Conservation (phyloP, 2,797 vertebrate species). For the Ambastaia sidthimunki region DNA sequence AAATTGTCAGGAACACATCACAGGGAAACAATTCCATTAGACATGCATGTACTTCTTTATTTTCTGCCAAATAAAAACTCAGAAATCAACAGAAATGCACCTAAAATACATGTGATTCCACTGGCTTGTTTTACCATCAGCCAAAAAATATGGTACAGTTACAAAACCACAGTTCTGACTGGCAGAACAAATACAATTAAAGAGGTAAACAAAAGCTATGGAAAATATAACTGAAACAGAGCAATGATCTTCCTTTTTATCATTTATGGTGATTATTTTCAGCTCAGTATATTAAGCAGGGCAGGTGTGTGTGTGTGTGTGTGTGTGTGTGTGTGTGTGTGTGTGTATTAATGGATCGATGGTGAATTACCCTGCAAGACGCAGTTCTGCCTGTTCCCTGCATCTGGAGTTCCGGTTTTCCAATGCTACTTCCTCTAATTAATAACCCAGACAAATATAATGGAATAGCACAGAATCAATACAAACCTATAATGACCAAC, state of each 20-base stretch:
- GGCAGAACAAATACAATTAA: background rate
- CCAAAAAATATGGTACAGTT: too few relatives aligned
- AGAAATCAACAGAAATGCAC: too few relatives aligned
- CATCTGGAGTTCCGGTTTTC: conserved; percentile 48
- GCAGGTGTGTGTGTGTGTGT: background rate
- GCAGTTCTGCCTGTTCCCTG: conserved; percentile 37
- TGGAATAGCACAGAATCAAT: conserved; percentile 77
- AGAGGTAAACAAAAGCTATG: conserved; percentile 1
- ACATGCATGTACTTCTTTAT: too few relatives aligned
- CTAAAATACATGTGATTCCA: too few relatives aligned
- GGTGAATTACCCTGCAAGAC: conserved; percentile 47
- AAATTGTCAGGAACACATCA: too few relatives aligned
- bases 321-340: background rate
- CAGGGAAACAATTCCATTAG: too few relatives aligned
- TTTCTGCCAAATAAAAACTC: background rate
- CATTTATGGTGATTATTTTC: conserved; percentile 30
- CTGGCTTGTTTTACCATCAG: too few relatives aligned
- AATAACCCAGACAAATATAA: conserved; percentile 73
- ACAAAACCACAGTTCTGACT: too few relatives aligned
- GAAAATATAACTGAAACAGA: conserved; percentile 30
- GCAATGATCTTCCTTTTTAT: conserved; percentile 6
- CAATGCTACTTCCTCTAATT: conserved; percentile 74
- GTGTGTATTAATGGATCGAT: conserved; percentile 52
- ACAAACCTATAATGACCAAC: conserved; percentile 74
- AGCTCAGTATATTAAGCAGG: background rate